Evolutionary conservation across 2,113 vertebrate genomes (phyloP), one percentile per base, ranked within the genome.

Genomic region (Heterotis niloticus): DNA sequence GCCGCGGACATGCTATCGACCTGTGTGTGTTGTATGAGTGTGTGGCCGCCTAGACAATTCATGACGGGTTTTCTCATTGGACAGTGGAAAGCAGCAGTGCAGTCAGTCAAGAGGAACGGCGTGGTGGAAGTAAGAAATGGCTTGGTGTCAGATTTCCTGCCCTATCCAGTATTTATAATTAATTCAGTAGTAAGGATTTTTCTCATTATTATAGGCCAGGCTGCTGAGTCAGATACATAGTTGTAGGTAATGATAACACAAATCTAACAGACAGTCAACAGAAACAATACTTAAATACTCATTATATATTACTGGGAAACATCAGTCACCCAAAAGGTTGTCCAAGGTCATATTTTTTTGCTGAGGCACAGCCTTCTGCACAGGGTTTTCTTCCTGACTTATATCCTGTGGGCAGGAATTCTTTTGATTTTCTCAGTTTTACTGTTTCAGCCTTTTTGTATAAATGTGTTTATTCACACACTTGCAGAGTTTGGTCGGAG

Each of bases 331-430:
- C 54, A 74, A 54, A 57, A 57, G 24, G 71, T 57, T 74, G 23
- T 23, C 14, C 28, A 74, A 57, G 71, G 71, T 74, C 71, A 74
- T 14, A 23, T 56, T 13, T 74, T n/a, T 59, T 51, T 74, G 71
- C 71, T 74, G 54, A 74, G 54, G 52, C 71, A 5, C 14, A 23
- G 17, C 26, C 26, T 60, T 75, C 17, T 75, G 60, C 28, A 62
- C 56, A 16, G 24, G 18, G 16, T 64, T 74, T 5, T 10, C 23
- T 74, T 67, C 64, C 52, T 65, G 23, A 64, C 76, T 78, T 64
- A 57, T 51, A 69, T 57, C 76, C 76, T 78, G 64, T 57, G 18
- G 23, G 67, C 65, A 34, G 52, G 57, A 68, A 28, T 56, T 26
- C 64, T 54, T 57, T 57, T 74, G 71, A 74, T 74, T 74, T 54